These are phyloP conservation scores for Opisthocomus hoazin DNA, from an alignment of 2,113 vertebrate genomes.

Conservation along the genomic window DNA sequence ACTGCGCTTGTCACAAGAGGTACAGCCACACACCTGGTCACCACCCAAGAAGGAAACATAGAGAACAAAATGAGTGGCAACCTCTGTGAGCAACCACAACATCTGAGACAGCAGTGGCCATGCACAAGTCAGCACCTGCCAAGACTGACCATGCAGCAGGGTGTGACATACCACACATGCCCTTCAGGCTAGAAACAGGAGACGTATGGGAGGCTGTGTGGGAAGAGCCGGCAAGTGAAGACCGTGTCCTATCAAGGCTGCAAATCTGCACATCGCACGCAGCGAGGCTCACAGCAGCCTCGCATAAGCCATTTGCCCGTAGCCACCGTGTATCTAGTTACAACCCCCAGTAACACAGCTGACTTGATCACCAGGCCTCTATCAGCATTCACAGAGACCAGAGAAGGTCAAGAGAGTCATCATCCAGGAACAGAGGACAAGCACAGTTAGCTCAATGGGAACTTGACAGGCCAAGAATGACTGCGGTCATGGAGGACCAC, in stretches of 20 bases:
- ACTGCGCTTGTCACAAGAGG: not conserved
- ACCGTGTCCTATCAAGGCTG: not conserved
- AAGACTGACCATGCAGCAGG: not conserved
- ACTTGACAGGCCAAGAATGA: conserved; percentile 31
- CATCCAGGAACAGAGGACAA: not conserved
- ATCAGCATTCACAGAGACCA: not conserved
- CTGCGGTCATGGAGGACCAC: not conserved
- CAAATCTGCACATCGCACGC: not conserved
- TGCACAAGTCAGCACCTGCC: not conserved
- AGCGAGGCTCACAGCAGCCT: not conserved
- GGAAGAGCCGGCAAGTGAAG: not conserved
- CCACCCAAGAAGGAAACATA: not conserved
- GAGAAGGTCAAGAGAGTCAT: conserved; percentile 45
- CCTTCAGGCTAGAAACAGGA: not conserved
- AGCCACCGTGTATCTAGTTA: not conserved
- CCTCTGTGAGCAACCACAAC: not conserved
- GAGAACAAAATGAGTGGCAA: not conserved
- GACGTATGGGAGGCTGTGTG: not conserved
- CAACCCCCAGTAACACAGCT: not conserved
- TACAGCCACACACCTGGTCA: not conserved
- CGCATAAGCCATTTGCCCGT: not conserved
- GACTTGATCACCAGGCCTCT: not conserved
- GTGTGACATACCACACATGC: not conserved
- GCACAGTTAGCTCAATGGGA: not conserved
- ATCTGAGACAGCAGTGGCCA: not conserved